Base-by-base conservation (phyloP, 1,140 invertebrate genomes). In the Armadillidium nasatum region DNA sequence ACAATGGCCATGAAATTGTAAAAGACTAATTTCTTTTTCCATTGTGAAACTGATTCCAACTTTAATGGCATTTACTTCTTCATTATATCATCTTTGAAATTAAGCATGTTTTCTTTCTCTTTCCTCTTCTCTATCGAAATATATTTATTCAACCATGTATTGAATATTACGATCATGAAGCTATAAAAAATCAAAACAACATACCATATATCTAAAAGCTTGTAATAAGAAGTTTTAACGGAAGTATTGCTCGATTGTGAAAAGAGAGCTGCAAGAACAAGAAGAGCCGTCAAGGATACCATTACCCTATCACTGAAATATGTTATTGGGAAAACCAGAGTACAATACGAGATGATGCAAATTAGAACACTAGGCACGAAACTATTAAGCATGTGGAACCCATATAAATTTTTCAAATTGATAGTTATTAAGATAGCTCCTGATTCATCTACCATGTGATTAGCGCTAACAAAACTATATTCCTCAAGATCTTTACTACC, bases 171-270 rank as follows among this genome's bases (percentile, higher is more conserved):
- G 6, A 54, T 50, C 15, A 46, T 9, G 72, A 73, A 73, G 21
- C 44, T 50, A 9, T 60, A 73, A n/a, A 54, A 23, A 15, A 73
- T 73, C 11, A 73, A 23, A 7, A 33, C 21, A 0, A 60, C 72
- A 43, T 73, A 73, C 72, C 72, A 73, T 22, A 73, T 60, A 54
- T 73, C 72, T 43, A 73, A 43, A 15, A 73, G 72, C 46, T 73
- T 73, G 15, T 50, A 33, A n/a, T 73, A 73, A 10, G 72, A 22
- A 9, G 72, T 73, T 15, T 50, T 46, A 13, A 73, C 72, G 10
- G 72, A 73, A 9, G 72, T 23, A 19, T 46, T 60, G 19, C 67
- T 73, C n/a, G 72, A 10, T 46, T 73, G 72, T 15, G 72, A 15
- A n/a, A 73, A 46, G 33, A 73, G 72, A 50, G 72, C 45, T 22